Evolutionary conservation across 2,797 vertebrate species (phyloP), one percentile per base, ranked within the genome.

Genomic region (Lepus townsendii): DNA sequence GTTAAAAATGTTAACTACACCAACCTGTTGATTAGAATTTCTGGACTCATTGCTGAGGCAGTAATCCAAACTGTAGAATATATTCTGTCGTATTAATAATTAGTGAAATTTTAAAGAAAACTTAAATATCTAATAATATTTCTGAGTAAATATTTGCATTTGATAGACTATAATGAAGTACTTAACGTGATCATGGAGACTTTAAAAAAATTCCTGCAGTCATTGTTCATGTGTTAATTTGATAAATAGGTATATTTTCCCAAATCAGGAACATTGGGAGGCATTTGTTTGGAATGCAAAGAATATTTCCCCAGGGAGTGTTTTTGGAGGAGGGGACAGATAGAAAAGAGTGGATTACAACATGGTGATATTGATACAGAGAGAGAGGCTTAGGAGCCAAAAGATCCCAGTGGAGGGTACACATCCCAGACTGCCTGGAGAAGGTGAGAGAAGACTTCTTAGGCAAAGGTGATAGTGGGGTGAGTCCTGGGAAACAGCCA

Each of bases 101-200:
- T 24, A 83, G 32, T 88, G 42, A 35, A 65, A 78, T 52, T 87
- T 83, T 77, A 83, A 96, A 91, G 54, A 82, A 76, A 82, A 69
- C 30, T 13, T 86, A 52, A 57, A 66, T 65, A 14, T 69, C 24
- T 90, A 71, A 50, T 65, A 63, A 47, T 13, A 89, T 89, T 76
- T 73, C 87, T 27, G 27, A 71, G 65, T 91, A 71, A 75, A 63
- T 27, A 57, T 83, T 96, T 72, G 13, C 17, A 24, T 60, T 12
- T 54, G 35, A 78, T 73, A 3, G 32, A 47, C 38, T 69, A 35
- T n/a, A 57, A 42, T 32, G 0, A n/a, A 60, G 17, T 75, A 27
- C 47, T 78, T 86, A 32, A 79, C 76, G 32, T 12, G 2, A 38
- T 35, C 14, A 14, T 65, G 54, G 88, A 69, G 14, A 3, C 7